Base-by-base conservation (phyloP, 2,888 invertebrate species). In the Rotaria macrura region DNA sequence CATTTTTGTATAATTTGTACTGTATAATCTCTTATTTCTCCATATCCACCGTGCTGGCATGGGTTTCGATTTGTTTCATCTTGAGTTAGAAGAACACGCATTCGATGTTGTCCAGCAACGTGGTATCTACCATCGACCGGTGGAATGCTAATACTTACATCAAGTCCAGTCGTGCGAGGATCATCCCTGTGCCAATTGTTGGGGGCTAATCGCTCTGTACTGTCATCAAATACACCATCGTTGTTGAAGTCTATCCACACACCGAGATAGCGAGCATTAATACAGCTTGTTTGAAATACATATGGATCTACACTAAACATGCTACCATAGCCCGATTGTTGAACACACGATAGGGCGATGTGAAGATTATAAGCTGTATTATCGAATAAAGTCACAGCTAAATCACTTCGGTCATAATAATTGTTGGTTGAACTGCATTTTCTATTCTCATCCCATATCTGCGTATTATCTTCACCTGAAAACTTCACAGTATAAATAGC, bases 11-110 rank as follows among this genome's bases (percentile, higher is more conserved):
- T 79, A 5, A 79, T 79, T 3, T 43, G 79, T 23, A 79, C 43
- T 23, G 79, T 79, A n/a, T 79, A 79, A 79, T 79, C 79, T 6
- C 79, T 25, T 43, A n/a, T 43, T 79, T 79, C 79, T n/a, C 79
- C 79, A 43, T 79, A 79, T 14, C 79, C 79, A 43, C 2, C n/a
- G 20, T 12, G 40, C 25, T 79, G 43, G 14, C 79, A 79, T 43
- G 79, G 43, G 25, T n/a, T 79, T 6, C 43, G 43, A 43, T 43
- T 79, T 43, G n/a, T 9, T 43, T 79, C 43, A 43, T 79, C 79
- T 79, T 79, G 79, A 14, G 40, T 25, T 7, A 79, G 25, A 25
- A 79, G 0, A 43, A 79, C n/a, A 79, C 79, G 79, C 79, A 79
- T 79, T 79, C 79, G 43, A 43, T 43, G 79, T 79, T 79, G 79